A percentile compares a stretch with the other conserved stretches of the same genome.
Conservation (phyloP, 1,140 invertebrate genomes). For the Drosophila willistoni region DNA sequence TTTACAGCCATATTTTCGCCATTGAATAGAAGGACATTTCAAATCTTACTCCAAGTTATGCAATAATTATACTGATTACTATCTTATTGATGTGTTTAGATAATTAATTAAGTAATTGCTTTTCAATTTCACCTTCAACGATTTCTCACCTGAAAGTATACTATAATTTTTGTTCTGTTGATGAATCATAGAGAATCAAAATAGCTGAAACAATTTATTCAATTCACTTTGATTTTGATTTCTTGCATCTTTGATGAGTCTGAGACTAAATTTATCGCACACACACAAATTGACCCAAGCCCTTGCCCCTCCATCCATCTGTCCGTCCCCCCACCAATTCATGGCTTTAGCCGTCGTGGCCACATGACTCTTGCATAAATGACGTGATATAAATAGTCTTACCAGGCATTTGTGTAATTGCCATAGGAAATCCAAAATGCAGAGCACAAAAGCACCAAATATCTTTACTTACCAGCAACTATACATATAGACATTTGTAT, state of each 20-base stretch:
- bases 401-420: constrained; percentile 9
- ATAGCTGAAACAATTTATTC: no score
- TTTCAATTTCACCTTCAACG: no score
- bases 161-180: no score
- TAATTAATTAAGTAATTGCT: no score
- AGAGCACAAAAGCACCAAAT: constrained; percentile 9
- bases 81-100: no score
- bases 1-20: no score
- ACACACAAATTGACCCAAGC: not conserved
- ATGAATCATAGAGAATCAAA: no score
- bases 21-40: no score
- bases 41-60: no score
- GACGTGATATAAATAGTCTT: not conserved
- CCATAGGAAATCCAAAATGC: constrained; percentile 11
- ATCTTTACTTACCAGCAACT: constrained; percentile 4
- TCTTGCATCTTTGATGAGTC: not conserved
- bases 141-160: no score
- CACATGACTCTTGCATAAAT: not conserved
- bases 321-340: not conserved
- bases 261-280: not conserved
- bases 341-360: not conserved
- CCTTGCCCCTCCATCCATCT: not conserved
- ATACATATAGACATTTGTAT: not conserved
- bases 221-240: not conserved
- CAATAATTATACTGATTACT: no score